Evolutionary conservation across 2,797 vertebrate genomes (phyloP).

Genomic region (Chelidonichthys spinosus): DNA sequence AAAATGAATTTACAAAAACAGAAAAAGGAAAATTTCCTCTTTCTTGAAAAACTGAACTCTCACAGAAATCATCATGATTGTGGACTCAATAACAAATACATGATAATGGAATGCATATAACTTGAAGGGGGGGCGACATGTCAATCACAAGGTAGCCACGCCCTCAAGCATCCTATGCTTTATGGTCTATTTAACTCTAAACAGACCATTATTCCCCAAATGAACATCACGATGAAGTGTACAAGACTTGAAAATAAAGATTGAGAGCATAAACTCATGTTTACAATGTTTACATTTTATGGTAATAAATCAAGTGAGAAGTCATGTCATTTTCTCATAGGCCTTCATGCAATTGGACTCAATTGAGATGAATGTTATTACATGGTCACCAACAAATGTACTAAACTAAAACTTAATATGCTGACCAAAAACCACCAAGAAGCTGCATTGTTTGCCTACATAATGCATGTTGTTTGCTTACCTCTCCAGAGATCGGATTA

Average conservation of each 20-base stretch:
- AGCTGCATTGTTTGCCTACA: background rate
- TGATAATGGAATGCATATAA: background rate
- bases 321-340: too few relatives aligned
- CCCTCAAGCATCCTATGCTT: too few relatives aligned
- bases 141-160: too few relatives aligned
- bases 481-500: conserved; percentile 94
- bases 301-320: too few relatives aligned
- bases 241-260: too few relatives aligned
- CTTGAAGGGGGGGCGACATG: too few relatives aligned
- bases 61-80: too few relatives aligned
- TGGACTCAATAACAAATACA: background rate
- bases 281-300: too few relatives aligned
- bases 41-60: background rate
- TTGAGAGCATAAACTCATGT: too few relatives aligned
- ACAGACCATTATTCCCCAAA: too few relatives aligned
- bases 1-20: background rate
- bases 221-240: too few relatives aligned
- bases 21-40: background rate
- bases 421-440: background rate
- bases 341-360: background rate
- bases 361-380: background rate
- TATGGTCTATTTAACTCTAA: too few relatives aligned
- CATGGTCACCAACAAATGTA: background rate
- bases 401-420: background rate
- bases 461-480: conserved; percentile 51